phyloP scores from a whole-genome alignment of 1,140 invertebrate genomes.

The Drosophila grimshawi region DNA sequence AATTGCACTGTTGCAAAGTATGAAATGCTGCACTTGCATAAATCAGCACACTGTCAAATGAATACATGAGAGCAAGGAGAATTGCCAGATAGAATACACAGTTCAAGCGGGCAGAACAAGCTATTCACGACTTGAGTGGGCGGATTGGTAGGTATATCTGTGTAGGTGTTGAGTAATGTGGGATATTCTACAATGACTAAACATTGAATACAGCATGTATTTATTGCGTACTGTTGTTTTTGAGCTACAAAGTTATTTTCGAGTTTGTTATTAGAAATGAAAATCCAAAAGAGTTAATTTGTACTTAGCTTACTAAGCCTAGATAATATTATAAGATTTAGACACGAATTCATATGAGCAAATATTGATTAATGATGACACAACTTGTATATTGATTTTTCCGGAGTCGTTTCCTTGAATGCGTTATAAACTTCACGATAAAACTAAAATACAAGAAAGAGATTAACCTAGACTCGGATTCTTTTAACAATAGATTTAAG shows the following conservation, averaged over 20 bases:
- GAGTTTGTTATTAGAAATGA: background rate
- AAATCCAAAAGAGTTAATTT: too few species aligned
- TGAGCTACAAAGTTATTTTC: background rate
- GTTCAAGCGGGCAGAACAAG: slow-evolving; percentile 16
- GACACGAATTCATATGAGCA: too few species aligned
- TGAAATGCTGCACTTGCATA: slow-evolving; percentile 47
- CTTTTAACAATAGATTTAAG: too few species aligned
- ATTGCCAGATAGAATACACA: slow-evolving; percentile 27
- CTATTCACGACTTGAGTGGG: slow-evolving; percentile 6
- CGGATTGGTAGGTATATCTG: background rate
- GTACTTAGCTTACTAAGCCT: too few species aligned
- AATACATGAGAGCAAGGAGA: slow-evolving; percentile 28
- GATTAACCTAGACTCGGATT: too few species aligned
- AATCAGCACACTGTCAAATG: background rate
- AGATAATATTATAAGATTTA: too few species aligned
- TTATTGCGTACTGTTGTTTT: background rate
- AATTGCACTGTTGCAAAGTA: slow-evolving; percentile 69
- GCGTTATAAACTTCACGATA: too few species aligned
- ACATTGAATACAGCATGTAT: slow-evolving; percentile 6
- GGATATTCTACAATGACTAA: slow-evolving; percentile 17
- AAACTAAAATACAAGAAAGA: too few species aligned
- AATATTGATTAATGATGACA: too few species aligned
- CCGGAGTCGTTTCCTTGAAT: too few species aligned
- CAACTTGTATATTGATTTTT: too few species aligned
- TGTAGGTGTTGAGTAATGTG: slow-evolving; percentile 8